Base-by-base conservation (phyloP, 2,797 vertebrate genomes). In the Staurois parvus region DNA sequence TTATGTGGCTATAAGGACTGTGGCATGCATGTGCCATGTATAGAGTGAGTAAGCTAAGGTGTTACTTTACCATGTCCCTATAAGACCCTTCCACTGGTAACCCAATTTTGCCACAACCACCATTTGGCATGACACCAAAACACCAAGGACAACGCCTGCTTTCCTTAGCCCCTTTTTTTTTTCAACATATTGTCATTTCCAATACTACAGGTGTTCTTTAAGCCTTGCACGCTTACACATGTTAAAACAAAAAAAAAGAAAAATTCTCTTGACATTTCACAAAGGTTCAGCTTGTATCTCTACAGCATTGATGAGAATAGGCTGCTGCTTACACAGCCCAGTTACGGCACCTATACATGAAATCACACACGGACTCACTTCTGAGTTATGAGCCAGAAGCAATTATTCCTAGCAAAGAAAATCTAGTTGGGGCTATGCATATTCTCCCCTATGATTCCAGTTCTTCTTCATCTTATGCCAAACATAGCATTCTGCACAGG, bases 351-450 rank as follows among this genome's bases (percentile, higher is more conserved):
- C 66, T 76, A 40, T 77, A 59, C 82, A 59, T 76, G 42, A 29
- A 84, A 84, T 84, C 32, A 69, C 64, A 85, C 48, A 62, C 42
- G 88, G 79, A 86, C 85, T 75, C 81, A 86, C 34, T 21, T 9
- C 9, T 84, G 37, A 81, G 69, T 86, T 88, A 89, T 70, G 85
- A 88, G 88, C 88, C 88, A 92, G 85, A 90, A 89, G 73, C 83
- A 92, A 91, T 93, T 92, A 92, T 80, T 89, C 90, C 88, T 89
- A 89, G 89, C 89, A 91, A 90, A 90, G 87, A 91, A 89, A 93
- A 89, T 87, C 87, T 3, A 91, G 86, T 88, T 72, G 88, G 64
- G 86, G 72, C 34, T 62, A 89, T 92, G 85, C 81, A 86, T 82
- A 88, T 84, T 86, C 90, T 91, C 88, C 81, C 89, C 84, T 88